Conservation (phyloP, 2,888 invertebrate genomes). For the Podabrus alpinus region DNA sequence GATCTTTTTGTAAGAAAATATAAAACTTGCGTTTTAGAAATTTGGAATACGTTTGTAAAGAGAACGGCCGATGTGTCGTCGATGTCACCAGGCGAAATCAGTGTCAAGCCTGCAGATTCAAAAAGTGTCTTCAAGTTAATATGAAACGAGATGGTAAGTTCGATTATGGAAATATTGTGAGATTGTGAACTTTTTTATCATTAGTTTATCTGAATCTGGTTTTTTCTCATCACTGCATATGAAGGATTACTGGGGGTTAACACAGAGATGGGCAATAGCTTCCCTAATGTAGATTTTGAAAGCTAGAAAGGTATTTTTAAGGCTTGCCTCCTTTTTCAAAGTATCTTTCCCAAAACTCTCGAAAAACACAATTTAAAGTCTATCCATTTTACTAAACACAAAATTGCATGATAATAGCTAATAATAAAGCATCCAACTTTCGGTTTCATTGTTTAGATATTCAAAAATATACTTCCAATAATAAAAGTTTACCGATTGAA, state of each 20-base stretch:
- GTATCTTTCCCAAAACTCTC: too few species aligned
- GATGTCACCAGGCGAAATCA: slow-evolving; percentile 92
- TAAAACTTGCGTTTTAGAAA: slow-evolving; percentile 63
- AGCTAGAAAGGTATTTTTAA: too few species aligned
- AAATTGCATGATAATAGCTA: background rate
- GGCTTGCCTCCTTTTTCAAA: too few species aligned
- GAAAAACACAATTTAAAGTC: background rate
- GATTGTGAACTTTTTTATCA: too few species aligned
- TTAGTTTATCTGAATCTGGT: background rate
- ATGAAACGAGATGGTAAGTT: slow-evolving; percentile 91
- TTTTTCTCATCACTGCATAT: background rate
- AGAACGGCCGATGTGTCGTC: slow-evolving; percentile 83
- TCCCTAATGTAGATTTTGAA: too few species aligned
- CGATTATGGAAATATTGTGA: background rate
- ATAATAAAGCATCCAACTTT: background rate
- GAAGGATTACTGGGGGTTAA: too few species aligned
- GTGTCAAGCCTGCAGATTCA: slow-evolving; percentile 92
- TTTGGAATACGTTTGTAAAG: slow-evolving; percentile 90
- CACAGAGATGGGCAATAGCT: too few species aligned
- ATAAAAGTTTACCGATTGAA: background rate
- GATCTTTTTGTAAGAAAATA: background rate
- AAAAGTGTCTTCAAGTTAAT: slow-evolving; percentile 87
- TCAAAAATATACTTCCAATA: background rate
- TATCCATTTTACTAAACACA: background rate
- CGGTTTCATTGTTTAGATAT: background rate